Base-by-base conservation (phyloP, 2,888 invertebrate species). In the Phyllotreta striolata region DNA sequence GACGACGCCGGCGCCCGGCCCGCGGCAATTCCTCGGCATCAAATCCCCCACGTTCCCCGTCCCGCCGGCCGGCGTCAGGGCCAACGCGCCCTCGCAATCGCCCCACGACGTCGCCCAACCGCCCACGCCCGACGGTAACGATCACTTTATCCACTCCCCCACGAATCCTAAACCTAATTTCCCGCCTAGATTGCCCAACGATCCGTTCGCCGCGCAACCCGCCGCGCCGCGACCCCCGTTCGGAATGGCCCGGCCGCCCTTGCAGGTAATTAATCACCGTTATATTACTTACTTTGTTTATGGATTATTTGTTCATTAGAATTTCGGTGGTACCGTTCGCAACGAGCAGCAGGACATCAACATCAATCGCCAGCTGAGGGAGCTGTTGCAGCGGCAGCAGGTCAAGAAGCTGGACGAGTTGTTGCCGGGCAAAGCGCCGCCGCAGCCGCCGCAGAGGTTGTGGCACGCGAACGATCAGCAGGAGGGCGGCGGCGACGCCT, bases 301-400 rank as follows among this genome's bases (percentile, higher is more conserved):
- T 10, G 24, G 6, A 55, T 40, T 41, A 52, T 47, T 39, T 66
- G 64, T 37, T 64, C 39, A 13, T 54, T 57, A 79, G 74, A 69
- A 63, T 47, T 76, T 74, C 55, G 66, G 70, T 6, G 67, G 39
- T 59, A 12, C 65, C 1, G 62, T 62, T 6, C 58, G 73, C 43
- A 62, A 79, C 69, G 84, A 83, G n/a, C 73, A 72, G 59, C 75
- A 72, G 55, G 84, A 83, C 60, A 85, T 84, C 46, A 86, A 87
- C 73, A 84, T 89, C 76, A 91, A 91, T 75, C 84, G 91, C 3
- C 95, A 95, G 76, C 83, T 95, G 47, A 83, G 94, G 35, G 93
- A 94, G 78, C 81, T 95, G 67, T 83, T 95, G 60, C 93, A 93
- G 78, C 84, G 91, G 55, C 92, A 91, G 65, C 87, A 83, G 56